Evolutionary conservation across 2,888 invertebrate genomes (phyloP).

Genomic region (Drosophila stalkeri): DNA sequence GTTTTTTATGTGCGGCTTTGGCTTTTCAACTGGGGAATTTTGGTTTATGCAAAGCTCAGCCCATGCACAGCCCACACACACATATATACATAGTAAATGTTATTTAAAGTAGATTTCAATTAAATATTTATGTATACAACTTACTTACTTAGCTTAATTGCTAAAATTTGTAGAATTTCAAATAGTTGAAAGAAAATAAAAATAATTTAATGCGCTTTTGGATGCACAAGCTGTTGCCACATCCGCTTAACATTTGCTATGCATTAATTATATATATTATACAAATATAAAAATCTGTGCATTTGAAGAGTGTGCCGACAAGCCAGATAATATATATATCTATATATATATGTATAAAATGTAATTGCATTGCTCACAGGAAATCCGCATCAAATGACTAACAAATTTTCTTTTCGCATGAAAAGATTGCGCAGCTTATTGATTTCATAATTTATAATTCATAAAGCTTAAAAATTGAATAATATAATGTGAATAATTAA

Average conservation of each 20-base stretch:
- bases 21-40: constrained; percentile 1
- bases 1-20: constrained; percentile 12
- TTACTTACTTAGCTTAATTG: constrained; percentile 19
- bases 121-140: constrained; percentile 13
- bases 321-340: constrained; percentile 5
- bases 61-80: neutral
- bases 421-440: neutral
- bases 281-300: neutral
- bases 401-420: neutral
- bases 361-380: constrained; percentile 7
- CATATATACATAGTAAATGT: neutral
- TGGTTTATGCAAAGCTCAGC: neutral
- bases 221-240: constrained; percentile 35
- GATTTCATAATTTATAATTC: neutral
- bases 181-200: neutral
- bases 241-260: constrained; percentile 20
- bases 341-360: neutral
- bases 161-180: constrained; percentile 10
- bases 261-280: constrained; percentile 15
- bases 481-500: no score
- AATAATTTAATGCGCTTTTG: constrained; percentile 14
- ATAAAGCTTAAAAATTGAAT: no score
- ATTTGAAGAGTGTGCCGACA: constrained; percentile 4
- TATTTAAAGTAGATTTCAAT: constrained; percentile 11
- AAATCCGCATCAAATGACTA: constrained; percentile 3